Conservation (phyloP, 2,113 vertebrate genomes). For the Cricetomys ansorgei region DNA sequence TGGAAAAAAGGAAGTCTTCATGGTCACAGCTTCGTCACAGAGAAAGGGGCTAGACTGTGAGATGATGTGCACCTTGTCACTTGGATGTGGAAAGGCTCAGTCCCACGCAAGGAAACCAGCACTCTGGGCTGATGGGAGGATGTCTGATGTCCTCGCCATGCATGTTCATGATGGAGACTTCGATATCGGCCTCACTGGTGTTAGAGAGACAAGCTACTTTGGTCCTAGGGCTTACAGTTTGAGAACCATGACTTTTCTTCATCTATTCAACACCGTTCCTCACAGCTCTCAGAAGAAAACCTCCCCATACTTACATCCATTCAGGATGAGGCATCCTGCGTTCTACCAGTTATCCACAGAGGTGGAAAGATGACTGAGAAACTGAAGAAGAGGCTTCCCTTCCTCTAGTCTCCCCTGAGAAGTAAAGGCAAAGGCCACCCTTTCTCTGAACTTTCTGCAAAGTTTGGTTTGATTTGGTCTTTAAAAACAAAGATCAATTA, state of each 20-base stretch:
- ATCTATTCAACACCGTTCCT: background rate
- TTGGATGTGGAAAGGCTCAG: background rate
- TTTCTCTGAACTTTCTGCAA: background rate
- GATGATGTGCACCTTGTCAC: background rate
- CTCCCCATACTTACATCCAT: background rate
- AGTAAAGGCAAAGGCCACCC: background rate
- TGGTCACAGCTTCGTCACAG: background rate
- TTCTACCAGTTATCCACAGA: background rate
- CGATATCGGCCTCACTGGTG: background rate
- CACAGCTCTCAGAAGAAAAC: conserved; percentile 19
- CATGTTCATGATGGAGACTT: background rate
- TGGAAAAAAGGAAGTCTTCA: background rate
- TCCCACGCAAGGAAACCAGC: background rate
- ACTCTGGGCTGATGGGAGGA: background rate
- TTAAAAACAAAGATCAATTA: background rate
- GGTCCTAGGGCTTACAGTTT: background rate
- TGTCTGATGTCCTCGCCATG: background rate
- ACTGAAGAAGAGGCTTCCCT: background rate
- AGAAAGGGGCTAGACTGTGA: background rate
- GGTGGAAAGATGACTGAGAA: background rate
- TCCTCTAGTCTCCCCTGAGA: background rate
- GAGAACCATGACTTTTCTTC: background rate
- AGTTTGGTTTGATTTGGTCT: background rate
- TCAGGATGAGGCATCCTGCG: background rate
- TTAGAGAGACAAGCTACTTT: background rate